Evolutionary conservation across 2,888 invertebrate genomes (phyloP).

Genomic region (Cyclophora albipunctata): DNA sequence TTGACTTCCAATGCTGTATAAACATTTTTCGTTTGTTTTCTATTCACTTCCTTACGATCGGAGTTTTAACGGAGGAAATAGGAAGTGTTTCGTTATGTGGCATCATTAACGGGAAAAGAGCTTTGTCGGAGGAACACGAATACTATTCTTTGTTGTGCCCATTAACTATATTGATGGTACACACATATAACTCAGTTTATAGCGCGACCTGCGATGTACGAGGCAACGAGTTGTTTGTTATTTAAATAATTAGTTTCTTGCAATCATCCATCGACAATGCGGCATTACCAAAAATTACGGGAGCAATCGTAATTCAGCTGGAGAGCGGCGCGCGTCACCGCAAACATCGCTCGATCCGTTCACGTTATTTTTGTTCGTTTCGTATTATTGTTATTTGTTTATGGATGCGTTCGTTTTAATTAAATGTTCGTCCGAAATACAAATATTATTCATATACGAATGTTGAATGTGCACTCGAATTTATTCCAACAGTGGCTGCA

Average conservation of each 20-base stretch:
- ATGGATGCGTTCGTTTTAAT: conserved; percentile 25
- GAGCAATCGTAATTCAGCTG: conserved; percentile 13
- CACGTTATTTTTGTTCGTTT: conserved; percentile 7
- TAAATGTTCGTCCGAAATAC: conserved; percentile 26
- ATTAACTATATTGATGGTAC: too few relatives aligned
- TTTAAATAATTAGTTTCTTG: too few relatives aligned
- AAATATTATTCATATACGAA: conserved; percentile 23
- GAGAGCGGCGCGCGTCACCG: conserved; percentile 8
- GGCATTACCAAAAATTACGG: not conserved
- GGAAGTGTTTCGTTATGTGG: conserved; percentile 2
- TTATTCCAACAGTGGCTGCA: not conserved
- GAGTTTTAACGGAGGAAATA: conserved; percentile 9
- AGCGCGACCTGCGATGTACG: too few relatives aligned
- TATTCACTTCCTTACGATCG: conserved; percentile 10
- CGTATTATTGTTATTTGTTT: conserved; percentile 27
- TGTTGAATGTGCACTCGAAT: conserved; percentile 15
- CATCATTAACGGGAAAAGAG: not conserved
- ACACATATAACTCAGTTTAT: too few relatives aligned
- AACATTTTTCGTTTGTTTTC: conserved; percentile 13
- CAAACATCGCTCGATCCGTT: conserved; percentile 7
- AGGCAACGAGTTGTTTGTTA: too few relatives aligned
- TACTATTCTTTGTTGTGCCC: not conserved
- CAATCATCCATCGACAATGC: too few relatives aligned
- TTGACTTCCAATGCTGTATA: conserved; percentile 11
- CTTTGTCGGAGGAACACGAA: not conserved